Conservation (phyloP, 2,113 vertebrate species). For the Amazona guildingii region DNA sequence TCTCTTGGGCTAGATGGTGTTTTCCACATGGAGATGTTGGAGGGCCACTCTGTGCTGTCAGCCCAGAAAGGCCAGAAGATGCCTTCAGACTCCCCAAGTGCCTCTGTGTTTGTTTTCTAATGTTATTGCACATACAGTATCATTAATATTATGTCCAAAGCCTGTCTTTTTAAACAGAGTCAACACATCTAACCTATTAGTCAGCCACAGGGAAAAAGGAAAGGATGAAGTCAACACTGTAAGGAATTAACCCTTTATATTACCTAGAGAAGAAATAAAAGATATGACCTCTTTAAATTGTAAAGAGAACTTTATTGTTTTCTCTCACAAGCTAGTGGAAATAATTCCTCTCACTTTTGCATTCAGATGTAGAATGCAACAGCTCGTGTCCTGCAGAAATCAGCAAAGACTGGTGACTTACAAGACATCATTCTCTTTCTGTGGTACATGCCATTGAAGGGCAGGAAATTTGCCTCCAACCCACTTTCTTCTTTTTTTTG, state of each 20-base stretch:
- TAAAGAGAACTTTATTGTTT: background rate
- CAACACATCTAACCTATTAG: constrained; percentile 14
- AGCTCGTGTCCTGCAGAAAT: background rate
- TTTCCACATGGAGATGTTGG: constrained; percentile 28
- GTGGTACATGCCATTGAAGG: background rate
- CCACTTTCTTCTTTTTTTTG: background rate
- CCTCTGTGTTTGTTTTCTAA: constrained; percentile 50
- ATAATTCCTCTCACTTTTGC: background rate
- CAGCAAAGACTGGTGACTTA: background rate
- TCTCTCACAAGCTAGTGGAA: background rate
- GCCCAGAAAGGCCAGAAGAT: constrained; percentile 22
- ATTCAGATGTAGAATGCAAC: background rate
- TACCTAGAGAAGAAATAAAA: background rate
- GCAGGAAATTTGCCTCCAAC: background rate
- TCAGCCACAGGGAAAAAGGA: constrained; percentile 34
- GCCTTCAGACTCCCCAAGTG: constrained; percentile 44
- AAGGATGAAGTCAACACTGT: constrained; percentile 3
- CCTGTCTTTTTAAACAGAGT: constrained; percentile 7
- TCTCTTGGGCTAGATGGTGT: background rate
- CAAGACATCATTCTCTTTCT: background rate
- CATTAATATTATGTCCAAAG: constrained; percentile 40
- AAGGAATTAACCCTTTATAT: constrained; percentile 50
- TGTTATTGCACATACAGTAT: background rate
- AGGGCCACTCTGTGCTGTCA: constrained; percentile 6
- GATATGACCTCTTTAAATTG: background rate